Percentiles rank a stretch among this genome's conserved stretches.
Evolutionary conservation across 2,113 vertebrate species (phyloP).

Genomic region (Hypanus sabinus): DNA sequence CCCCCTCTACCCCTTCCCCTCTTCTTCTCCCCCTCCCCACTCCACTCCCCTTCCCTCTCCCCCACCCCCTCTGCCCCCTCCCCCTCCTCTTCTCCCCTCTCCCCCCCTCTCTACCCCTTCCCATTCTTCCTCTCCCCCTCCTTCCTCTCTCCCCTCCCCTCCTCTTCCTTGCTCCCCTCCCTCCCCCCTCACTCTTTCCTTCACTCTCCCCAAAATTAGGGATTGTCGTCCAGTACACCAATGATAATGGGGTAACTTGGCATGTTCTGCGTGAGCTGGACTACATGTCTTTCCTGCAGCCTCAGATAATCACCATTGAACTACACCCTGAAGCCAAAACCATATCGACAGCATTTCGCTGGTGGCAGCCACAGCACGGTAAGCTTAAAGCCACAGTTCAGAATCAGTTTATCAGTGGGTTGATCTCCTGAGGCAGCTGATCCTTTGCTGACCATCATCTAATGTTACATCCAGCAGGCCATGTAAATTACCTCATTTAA

Average conservation of each 20-base stretch:
- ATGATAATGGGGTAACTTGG: constrained; percentile 88
- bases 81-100: no score
- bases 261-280: constrained; percentile 83
- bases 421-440: not conserved
- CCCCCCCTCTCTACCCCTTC: no score
- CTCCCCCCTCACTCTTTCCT: not conserved
- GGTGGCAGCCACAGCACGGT: constrained; percentile 97
- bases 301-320: constrained; percentile 89
- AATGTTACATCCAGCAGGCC: not conserved
- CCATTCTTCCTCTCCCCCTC: no score
- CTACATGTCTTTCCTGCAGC: constrained; percentile 85
- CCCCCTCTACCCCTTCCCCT: no score
- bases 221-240: constrained; percentile 87
- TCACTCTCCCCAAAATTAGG: constrained; percentile 54
- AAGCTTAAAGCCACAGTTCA: constrained; percentile 18
- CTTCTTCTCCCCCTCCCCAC: no score
- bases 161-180: no score
- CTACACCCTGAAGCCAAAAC: constrained; percentile 81
- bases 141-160: no score
- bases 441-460: not conserved
- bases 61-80: no score
- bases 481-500: not conserved
- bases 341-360: constrained; percentile 79
- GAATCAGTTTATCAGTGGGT: not conserved
- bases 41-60: no score